A percentile compares a stretch with the other conserved stretches of the same genome.
Evolutionary conservation across 2,888 invertebrate genomes (phyloP).

Genomic region (Acrocyrtus sp.): DNA sequence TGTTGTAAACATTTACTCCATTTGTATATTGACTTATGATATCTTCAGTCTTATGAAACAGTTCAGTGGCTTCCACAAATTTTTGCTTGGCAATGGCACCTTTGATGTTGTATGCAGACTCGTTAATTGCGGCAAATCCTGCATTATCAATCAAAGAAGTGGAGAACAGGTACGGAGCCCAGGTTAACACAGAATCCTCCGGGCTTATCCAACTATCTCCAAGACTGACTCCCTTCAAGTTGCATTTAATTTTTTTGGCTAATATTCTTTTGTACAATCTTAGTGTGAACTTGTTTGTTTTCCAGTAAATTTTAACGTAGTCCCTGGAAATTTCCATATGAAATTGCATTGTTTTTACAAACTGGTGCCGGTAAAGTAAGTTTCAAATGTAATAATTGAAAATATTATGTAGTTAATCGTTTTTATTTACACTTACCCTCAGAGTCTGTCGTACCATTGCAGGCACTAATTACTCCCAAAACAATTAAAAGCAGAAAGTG

Average conservation of each 20-base stretch:
- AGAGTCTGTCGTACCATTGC: too few species aligned
- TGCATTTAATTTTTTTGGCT: slow-evolving; percentile 73
- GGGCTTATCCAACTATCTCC: slow-evolving; percentile 94
- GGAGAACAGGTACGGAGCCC: slow-evolving; percentile 82
- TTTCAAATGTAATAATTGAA: too few species aligned
- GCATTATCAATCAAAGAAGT: slow-evolving; percentile 76
- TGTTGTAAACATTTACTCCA: slow-evolving; percentile 85
- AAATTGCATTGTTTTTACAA: too few species aligned
- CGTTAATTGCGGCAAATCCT: slow-evolving; percentile 73
- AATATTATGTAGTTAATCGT: too few species aligned
- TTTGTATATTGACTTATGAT: slow-evolving; percentile 73
- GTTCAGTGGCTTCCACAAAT: slow-evolving; percentile 73
- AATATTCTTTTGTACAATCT: slow-evolving; percentile 72
- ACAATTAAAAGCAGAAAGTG: too few species aligned
- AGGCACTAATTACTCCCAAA: too few species aligned
- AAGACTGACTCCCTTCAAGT: slow-evolving; percentile 81
- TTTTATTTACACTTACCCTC: too few species aligned
- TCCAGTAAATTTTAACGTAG: slow-evolving; percentile 64
- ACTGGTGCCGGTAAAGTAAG: too few species aligned
- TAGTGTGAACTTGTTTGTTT: slow-evolving; percentile 80
- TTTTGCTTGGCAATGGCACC: slow-evolving; percentile 71
- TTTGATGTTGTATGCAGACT: slow-evolving; percentile 71
- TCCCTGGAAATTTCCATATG: slow-evolving; percentile 18
- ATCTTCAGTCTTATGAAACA: slow-evolving; percentile 75
- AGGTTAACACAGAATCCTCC: slow-evolving; percentile 82